Evolutionary conservation across 2,888 invertebrate species (phyloP).

Genomic region (Myathropa florea): DNA sequence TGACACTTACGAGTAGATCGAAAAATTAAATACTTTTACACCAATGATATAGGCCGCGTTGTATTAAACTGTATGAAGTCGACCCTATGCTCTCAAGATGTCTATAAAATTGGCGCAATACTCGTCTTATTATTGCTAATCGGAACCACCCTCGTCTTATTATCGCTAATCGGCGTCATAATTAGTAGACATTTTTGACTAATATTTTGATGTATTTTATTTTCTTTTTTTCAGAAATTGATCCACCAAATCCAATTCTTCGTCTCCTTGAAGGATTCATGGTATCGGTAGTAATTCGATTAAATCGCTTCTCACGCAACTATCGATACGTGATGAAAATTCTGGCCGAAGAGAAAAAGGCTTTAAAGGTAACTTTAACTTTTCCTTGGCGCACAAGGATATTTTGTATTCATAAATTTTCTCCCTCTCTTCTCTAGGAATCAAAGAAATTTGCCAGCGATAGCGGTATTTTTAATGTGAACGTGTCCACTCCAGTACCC

Average conservation of each 20-base stretch:
- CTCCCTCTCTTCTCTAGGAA: constrained; percentile 82
- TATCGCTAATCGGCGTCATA: too few relatives aligned
- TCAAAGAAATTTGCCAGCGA: constrained; percentile 83
- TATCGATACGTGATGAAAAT: constrained; percentile 96
- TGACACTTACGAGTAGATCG: too few relatives aligned
- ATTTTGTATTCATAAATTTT: constrained; percentile 1
- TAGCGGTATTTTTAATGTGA: constrained; percentile 81
- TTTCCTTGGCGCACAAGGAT: too few relatives aligned
- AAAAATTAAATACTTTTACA: too few relatives aligned
- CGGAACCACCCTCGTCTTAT: too few relatives aligned
- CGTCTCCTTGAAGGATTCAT: constrained; percentile 81
- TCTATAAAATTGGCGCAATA: too few relatives aligned
- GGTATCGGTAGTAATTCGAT: constrained; percentile 89
- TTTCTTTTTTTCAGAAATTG: constrained; percentile 15
- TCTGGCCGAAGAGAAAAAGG: constrained; percentile 92
- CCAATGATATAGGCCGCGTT: too few relatives aligned
- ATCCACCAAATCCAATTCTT: constrained; percentile 75
- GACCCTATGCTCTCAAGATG: too few relatives aligned
- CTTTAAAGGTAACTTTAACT: constrained; percentile 86
- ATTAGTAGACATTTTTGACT: too few relatives aligned
- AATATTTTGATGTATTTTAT: too few relatives aligned
- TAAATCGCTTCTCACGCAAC: constrained; percentile 94
- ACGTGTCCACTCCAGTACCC: constrained; percentile 82
- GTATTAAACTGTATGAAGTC: too few relatives aligned
- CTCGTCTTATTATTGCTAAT: too few relatives aligned